Evolutionary conservation across 2,797 vertebrate genomes (phyloP).

Genomic region (Serranus cabrilla): DNA sequence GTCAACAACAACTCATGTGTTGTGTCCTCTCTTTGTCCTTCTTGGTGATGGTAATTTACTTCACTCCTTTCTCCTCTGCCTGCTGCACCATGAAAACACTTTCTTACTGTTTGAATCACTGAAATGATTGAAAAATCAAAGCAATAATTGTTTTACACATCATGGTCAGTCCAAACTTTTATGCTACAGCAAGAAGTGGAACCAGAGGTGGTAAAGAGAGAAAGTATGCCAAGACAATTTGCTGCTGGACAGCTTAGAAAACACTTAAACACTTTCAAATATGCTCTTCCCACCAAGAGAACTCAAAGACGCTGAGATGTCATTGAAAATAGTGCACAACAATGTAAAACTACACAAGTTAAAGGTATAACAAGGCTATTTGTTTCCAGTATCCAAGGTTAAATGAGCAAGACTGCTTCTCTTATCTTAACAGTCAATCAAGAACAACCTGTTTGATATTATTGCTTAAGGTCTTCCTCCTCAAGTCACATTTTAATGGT

Average conservation of each 20-base stretch:
- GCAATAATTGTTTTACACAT: background rate
- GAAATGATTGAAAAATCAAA: background rate
- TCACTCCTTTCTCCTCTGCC: background rate
- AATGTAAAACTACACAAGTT: background rate
- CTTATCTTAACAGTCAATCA: constrained; percentile 1
- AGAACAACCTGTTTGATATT: constrained; percentile 1
- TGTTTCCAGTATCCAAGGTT: background rate
- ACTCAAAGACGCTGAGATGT: background rate
- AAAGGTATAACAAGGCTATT: background rate
- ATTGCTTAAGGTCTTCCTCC: background rate
- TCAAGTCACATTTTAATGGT: background rate
- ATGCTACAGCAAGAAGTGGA: background rate
- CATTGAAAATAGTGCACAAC: background rate
- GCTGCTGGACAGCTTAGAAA: background rate
- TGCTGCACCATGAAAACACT: constrained; percentile 1
- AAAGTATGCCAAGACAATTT: background rate
- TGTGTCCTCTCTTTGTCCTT: constrained; percentile 26
- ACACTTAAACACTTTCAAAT: background rate
- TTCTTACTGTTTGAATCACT: background rate
- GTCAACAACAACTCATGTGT: constrained; percentile 11
- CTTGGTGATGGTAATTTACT: constrained; percentile 1
- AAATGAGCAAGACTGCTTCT: background rate
- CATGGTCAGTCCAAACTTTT: constrained; percentile 1
- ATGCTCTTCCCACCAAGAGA: background rate
- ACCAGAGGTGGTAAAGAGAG: background rate